Base-by-base conservation (phyloP, 2,888 invertebrate genomes). In the Hemicrepidius hirtus region DNA sequence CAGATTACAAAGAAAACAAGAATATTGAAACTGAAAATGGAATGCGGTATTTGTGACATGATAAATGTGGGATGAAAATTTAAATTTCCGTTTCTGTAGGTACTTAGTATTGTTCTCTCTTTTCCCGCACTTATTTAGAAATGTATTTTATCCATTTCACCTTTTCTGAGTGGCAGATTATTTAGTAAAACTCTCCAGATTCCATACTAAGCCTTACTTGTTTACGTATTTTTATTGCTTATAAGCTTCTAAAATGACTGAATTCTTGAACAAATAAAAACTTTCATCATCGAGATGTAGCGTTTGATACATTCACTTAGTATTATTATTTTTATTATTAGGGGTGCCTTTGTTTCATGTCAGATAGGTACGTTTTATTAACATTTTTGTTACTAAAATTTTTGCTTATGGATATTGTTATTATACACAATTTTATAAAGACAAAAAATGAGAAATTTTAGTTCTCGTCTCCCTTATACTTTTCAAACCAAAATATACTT, bases 251-350 rank as follows among this genome's bases (percentile, higher is more conserved):
- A n/a, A 46, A 18, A 50, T 50, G 24, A 10, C 9, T 46, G 21
- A n/a, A 50, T 50, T 12, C n/a, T 49, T n/a, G 24, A 50, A 46
- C 46, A 50, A 50, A 50, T n/a, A 50, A 50, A 24, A 50, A 50
- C 12, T 24, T 21, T 50, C 21, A 24, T 50, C 50, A 24, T 5
- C 50, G 24, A 50, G 24, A 50, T 24, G 24, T 50, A 50, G 10
- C 4, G n/a, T 50, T 50, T 50, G 50, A 50, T 50, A 24, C 12
- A 12, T 37, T 37, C 9, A 37, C 37, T 37, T 37, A 6, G 37
- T 37, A 37, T 10, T 37, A 24, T 24, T 3, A 24, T 3, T 24
- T 24, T 24, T 2, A 5, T 5, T 2, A 24, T 24, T 24, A 24
- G 2, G 24, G 24, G 2, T 24, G 3, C 5, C 24, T 24, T 24